phyloP scores from a whole-genome alignment of 2,797 vertebrate genomes.

The Chlorospingus flavigularis region DNA sequence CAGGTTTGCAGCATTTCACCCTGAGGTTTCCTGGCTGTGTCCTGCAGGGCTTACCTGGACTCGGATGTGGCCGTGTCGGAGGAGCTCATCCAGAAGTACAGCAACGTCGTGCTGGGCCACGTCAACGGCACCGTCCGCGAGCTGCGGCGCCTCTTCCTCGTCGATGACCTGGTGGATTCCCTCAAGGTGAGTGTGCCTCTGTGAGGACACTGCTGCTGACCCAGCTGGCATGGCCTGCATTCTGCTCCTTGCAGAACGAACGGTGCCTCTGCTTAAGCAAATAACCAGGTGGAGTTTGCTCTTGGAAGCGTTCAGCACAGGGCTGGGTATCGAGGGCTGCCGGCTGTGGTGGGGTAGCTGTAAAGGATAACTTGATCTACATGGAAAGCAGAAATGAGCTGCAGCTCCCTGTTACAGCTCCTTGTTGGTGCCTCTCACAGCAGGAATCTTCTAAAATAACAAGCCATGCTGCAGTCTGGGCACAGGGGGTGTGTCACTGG shows the following conservation, averaged over 20 bases:
- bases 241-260: not conserved
- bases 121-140: constrained; percentile 85
- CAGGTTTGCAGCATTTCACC: fast-evolving
- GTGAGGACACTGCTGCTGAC: not conserved
- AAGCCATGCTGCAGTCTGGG: fast-evolving
- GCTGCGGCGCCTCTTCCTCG: constrained; percentile 91
- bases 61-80: constrained; percentile 87
- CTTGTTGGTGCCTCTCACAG: not conserved
- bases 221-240: not conserved
- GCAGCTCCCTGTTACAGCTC: not conserved
- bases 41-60: constrained; percentile 86
- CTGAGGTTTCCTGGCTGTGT: not conserved
- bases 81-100: constrained; percentile 90
- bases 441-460: not conserved
- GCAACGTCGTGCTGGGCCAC: constrained; percentile 82
- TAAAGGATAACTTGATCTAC: not conserved
- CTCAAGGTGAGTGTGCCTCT: constrained; percentile 82
- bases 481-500: not conserved
- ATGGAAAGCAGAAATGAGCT: not conserved
- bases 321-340: fast-evolving
- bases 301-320: fast-evolving
- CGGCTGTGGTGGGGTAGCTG: not conserved
- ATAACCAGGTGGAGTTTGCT: not conserved
- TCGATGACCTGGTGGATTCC: constrained; percentile 96
- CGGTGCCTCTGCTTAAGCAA: not conserved